Base-by-base conservation (phyloP, 2,113 vertebrate species). In the Stictonetta naevosa region DNA sequence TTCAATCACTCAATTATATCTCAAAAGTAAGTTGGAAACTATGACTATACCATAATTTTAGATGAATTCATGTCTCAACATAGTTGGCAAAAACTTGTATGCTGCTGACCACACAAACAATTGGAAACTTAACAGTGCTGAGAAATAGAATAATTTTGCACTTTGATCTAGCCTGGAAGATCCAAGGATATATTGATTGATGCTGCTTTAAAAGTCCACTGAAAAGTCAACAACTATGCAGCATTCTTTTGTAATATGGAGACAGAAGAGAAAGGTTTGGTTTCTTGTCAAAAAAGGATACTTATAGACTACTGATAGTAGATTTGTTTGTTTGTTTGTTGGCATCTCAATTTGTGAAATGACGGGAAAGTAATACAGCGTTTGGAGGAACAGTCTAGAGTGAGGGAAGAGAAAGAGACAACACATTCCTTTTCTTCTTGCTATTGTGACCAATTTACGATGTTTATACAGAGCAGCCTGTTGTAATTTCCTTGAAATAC, bases 401-500 rank as follows among this genome's bases (percentile, higher is more conserved):
- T 48, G 3, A 5, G 7, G 48, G 17, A 84, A 86, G 20, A 79
- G 52, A 79, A 56, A 68, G 20, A 74, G 58, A 2, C 12, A 77
- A 25, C 23, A 9, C 18, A 1, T 38, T 91, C 68, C 28, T 46
- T 34, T 18, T 91, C 18, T 77, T 74, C 6, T 25, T 68, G 19
- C n/a, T 34, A 36, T 85, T 68, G 64, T 59, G 81, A 85, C 59
- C 33, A 77, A 93, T 94, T 95, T 84, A 76, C 13, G 80, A 75
- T 90, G 38, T 44, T 94, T 93, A 77, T 34, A 28, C 28, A 85
- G 76, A 85, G 20, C 59, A 86, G 20, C 10, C 69, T 91, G 40
- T 40, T 91, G 46, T 64, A 85, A 91, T 75, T 88, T 87, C 22
- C 38, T 89, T 90, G 56, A 64, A 95, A 93, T 77, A 63, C 53